A percentile compares a stretch with the other conserved stretches of the same genome.
Evolutionary conservation across 2,113 vertebrate species (phyloP).

Genomic region (Pan troglodytes): NHGRI_mPanTro3-v2.1_pri NC_072407.2:85598501-85599000

Average conservation of each 20-base stretch:
- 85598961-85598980: neutral
- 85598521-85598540: neutral
- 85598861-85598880: neutral
- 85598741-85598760: neutral
- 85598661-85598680: conserved; percentile 15
- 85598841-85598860: neutral
- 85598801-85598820: neutral
- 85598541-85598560: neutral
- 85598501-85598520: neutral
- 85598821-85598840: neutral
- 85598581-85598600: neutral
- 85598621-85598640: neutral
- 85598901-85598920: neutral
- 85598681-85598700: neutral
- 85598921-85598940: neutral
- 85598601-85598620: neutral
- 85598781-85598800: neutral
- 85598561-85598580: neutral
- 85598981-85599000: neutral
- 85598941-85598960: neutral
- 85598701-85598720: neutral
- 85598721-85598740: neutral
- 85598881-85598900: neutral
- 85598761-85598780: neutral
- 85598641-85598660: neutral